phyloP scores from a whole-genome alignment of 2,888 invertebrate genomes.

The Harpalus rubripes region DNA sequence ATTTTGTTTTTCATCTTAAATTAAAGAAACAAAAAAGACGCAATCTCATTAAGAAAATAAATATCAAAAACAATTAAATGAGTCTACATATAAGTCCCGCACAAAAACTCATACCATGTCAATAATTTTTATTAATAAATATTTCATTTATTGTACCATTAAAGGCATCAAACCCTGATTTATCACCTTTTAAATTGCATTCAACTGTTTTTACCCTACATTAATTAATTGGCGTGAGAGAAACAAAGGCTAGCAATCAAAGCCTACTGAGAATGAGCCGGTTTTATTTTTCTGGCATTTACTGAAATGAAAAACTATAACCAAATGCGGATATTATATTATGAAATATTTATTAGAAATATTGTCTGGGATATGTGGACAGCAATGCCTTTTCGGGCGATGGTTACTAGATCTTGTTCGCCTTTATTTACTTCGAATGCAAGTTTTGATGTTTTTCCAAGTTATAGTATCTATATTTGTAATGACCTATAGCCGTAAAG shows the following conservation, averaged over 20 bases:
- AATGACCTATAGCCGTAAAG: not conserved
- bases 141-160: not conserved
- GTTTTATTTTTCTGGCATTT: slow-evolving; percentile 54
- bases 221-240: slow-evolving; percentile 46
- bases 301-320: slow-evolving; percentile 35
- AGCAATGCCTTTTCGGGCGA: slow-evolving; percentile 37
- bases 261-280: slow-evolving; percentile 31
- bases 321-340: slow-evolving; percentile 56
- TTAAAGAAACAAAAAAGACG: not conserved
- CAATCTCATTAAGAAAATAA: not conserved
- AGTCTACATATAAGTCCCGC: not conserved
- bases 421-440: slow-evolving; percentile 26
- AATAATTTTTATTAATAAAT: slow-evolving; percentile 24
- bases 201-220: slow-evolving; percentile 21
- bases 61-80: slow-evolving; percentile 5
- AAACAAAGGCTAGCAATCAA: slow-evolving; percentile 35
- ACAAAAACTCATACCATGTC: not conserved
- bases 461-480: slow-evolving; percentile 20
- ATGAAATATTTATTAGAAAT: slow-evolving; percentile 61
- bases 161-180: not conserved
- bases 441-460: slow-evolving; percentile 9
- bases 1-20: not conserved
- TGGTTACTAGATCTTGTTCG: slow-evolving; percentile 50
- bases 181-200: slow-evolving; percentile 9
- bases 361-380: slow-evolving; percentile 33